phyloP scores from a whole-genome alignment of 35 echinoderm and acorn worm genomes.

The Acanthaster planci region DNA sequence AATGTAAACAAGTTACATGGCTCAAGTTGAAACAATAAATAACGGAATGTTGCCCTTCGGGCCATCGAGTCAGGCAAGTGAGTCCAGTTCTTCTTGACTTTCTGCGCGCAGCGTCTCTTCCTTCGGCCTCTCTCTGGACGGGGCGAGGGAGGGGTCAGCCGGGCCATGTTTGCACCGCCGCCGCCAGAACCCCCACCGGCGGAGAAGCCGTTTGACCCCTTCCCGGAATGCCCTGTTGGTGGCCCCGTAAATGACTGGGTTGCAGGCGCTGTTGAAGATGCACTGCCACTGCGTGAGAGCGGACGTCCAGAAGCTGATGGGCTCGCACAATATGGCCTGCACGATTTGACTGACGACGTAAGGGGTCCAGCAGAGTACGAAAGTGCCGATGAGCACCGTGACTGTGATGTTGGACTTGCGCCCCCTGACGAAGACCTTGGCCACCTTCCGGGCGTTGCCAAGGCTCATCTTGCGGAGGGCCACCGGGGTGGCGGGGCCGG shows the following conservation, averaged over 20 bases:
- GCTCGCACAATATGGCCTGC: neutral
- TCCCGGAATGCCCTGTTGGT: constrained; percentile 19
- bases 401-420: constrained; percentile 19
- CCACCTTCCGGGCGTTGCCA: neutral
- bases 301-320: neutral
- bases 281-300: constrained; percentile 21
- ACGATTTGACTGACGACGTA: neutral
- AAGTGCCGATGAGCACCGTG: constrained; percentile 19
- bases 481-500: neutral
- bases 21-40: no score
- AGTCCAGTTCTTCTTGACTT: no score
- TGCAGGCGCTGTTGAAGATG: constrained; percentile 32
- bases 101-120: no score
- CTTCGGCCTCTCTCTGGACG: no score
- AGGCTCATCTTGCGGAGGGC: neutral
- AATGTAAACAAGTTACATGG: no score
- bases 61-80: no score
- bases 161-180: no score
- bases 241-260: constrained; percentile 7
- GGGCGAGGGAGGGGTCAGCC: no score
- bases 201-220: neutral
- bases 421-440: neutral
- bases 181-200: neutral
- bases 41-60: no score
- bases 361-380: constrained; percentile 11